Evolutionary conservation across 2,113 vertebrate genomes (phyloP).

Genomic region (Abramis brama): DNA sequence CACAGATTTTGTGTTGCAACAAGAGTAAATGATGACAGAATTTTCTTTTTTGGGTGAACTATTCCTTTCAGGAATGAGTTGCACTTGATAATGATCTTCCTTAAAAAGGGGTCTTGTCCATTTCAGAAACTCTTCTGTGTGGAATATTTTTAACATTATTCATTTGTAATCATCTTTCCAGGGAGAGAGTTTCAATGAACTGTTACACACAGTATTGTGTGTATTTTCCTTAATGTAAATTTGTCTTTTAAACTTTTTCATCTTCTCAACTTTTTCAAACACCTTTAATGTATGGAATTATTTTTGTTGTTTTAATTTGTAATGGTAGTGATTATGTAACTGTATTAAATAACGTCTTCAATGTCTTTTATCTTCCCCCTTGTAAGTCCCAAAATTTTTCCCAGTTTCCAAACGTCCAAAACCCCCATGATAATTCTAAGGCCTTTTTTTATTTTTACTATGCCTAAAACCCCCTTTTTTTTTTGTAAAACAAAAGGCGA

Average conservation of each 20-base stretch:
- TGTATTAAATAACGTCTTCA: conserved; percentile 4
- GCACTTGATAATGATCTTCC: not conserved
- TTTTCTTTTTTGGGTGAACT: not conserved
- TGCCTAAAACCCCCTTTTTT: not conserved
- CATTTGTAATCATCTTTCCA: conserved; percentile 24
- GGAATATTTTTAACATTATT: conserved; percentile 15
- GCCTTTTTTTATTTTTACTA: not conserved
- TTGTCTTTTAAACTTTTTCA: conserved; percentile 1
- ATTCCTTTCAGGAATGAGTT: not conserved
- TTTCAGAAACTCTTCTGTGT: conserved; percentile 13
- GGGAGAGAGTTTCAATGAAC: not conserved
- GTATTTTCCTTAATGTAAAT: conserved; percentile 29
- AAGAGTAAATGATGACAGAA: not conserved
- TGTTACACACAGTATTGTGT: conserved; percentile 4
- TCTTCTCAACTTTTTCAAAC: not conserved
- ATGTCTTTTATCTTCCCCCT: not conserved
- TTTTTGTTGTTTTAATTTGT: conserved; percentile 7
- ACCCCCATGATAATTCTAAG: not conserved
- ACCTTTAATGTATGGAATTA: conserved; percentile 25
- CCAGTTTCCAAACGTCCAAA: not conserved
- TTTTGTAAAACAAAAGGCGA: not conserved
- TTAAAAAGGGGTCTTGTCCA: not conserved
- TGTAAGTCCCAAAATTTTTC: not conserved
- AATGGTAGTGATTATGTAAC: conserved; percentile 10
- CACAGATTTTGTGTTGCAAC: not conserved